Evolutionary conservation across 2,113 vertebrate species (phyloP), one percentile per base, ranked within the genome.

Genomic region (Solea solea): DNA sequence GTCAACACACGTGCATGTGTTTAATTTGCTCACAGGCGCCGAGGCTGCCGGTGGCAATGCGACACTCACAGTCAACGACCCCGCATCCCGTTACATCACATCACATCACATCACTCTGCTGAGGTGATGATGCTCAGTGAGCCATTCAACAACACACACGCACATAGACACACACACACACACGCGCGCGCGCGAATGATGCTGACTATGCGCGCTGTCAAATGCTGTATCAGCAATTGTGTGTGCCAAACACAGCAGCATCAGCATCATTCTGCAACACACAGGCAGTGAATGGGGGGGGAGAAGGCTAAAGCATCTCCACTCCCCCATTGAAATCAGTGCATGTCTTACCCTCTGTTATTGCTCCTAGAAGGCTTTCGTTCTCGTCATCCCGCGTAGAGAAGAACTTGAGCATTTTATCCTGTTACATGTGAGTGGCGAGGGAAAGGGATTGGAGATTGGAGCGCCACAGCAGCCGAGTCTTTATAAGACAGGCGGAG

Each of bases 361-460:
- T 71, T 13, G 83, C 90, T 45, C 87, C 90, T 49, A 92, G 28
- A 34, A 92, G 90, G 74, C 91, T 91, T 75, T 92, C 91, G 6
- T 91, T 91, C 80, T 92, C 90, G 48, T 92, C 90, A 72, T 92
- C 91, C 87, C 90, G 88, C 67, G 87, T 46, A 11, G 88, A 84
- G 88, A 92, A 92, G 87, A 92, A 92, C 88, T 92, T 92, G 15
- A 92, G 84, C 91, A 92, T 92, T 66, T 51, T 88, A 63, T 74
- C 78, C 75, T 0, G 60, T 79, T 48, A 85, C 85, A 87, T 85
- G n/a, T 15, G 75, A 67, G 11, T 48, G 21, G 21, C 21, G 66
- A 27, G 54, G 39, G 52, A 44, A n/a, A 42, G 41, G 71, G 68
- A 61, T 44, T 49, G 67, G 4, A 74, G 68, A 61, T 44, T 49